Evolutionary conservation across 2,888 invertebrate species (phyloP), one percentile per base, ranked within the genome.

Genomic region (Lepidonotus clava): DNA sequence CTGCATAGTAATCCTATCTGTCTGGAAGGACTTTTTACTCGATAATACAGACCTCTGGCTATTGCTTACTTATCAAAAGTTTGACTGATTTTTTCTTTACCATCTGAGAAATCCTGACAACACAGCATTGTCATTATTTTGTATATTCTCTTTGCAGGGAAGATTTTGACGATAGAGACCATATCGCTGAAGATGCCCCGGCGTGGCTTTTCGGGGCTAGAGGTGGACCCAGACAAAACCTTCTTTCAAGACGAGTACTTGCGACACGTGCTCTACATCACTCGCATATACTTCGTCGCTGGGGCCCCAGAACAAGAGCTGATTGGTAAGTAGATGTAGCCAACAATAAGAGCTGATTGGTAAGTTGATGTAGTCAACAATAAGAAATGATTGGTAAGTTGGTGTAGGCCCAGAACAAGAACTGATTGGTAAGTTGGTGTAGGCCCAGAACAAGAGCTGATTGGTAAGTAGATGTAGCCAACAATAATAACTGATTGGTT

Each of bases 181-280:
- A 89, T 90, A 80, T 83, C 89, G 4, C 83, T 90, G 83, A 88
- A 87, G 83, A 83, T 89, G 41, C 87, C 90, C 21, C 84, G 87
- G 11, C 86, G 87, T 28, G 53, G 84, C 21, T 90, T 89, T 89
- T 53, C 83, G 32, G 89, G 89, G 0, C 89, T 89, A 11, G 90
- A 90, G 83, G 89, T 90, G 32, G 88, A 90, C 86, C 89, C 90
- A 5, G 90, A 90, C 84, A 67, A 88, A 53, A 90, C 90, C 8
- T 89, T 86, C 84, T 86, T 86, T 61, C 86, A 87, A 6, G 90
- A 90, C 67, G 88, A 89, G 66, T 90, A 89, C 83, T 86, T 90
- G n/a, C 83, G 88, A 28, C 90, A 90, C 56, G 83, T 90, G 11
- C 84, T 90, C 32, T 88, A 89, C 86, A 88, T 90, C 76, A 89